These are phyloP conservation scores for Paragorgia papillata DNA, from an alignment of 92 coral and sea anemone species.

Conservation along the genomic window DNA sequence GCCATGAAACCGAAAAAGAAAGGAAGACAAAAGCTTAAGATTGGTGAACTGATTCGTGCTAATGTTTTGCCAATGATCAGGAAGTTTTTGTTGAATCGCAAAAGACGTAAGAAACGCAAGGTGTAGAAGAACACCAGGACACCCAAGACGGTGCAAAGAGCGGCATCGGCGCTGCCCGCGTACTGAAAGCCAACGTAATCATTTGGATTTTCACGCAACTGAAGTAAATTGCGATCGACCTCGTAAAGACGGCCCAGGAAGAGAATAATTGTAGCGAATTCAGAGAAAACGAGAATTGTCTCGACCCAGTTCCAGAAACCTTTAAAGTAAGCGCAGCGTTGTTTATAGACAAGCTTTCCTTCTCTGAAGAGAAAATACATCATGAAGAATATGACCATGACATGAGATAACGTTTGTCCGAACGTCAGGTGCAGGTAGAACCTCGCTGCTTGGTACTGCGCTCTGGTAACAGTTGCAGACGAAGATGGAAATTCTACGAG, in stretches of 20 bases:
- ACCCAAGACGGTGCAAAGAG: constrained; percentile 53
- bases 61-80: constrained; percentile 78
- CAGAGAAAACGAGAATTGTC: constrained; percentile 67
- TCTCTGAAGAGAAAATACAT: constrained; percentile 70
- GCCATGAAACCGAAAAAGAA: constrained; percentile 71
- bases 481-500: constrained; percentile 65
- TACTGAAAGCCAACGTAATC: constrained; percentile 84
- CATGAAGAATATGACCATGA: constrained; percentile 69
- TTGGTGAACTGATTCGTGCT: constrained; percentile 71
- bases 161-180: constrained; percentile 60
- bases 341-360: constrained; percentile 61
- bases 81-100: constrained; percentile 86
- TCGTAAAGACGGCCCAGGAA: constrained; percentile 82
- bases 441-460: constrained; percentile 32
- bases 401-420: constrained; percentile 71
- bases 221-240: constrained; percentile 72
- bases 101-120: constrained; percentile 70
- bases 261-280: constrained; percentile 64
- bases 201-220: constrained; percentile 77
- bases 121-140: constrained; percentile 81
- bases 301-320: constrained; percentile 97
- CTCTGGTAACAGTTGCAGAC: constrained; percentile 60
- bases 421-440: constrained; percentile 8
- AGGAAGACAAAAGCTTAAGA: constrained; percentile 62
- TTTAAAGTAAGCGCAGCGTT: constrained; percentile 69